Conservation (phyloP, 2,113 vertebrate genomes). For the Callorhinus ursinus region DNA sequence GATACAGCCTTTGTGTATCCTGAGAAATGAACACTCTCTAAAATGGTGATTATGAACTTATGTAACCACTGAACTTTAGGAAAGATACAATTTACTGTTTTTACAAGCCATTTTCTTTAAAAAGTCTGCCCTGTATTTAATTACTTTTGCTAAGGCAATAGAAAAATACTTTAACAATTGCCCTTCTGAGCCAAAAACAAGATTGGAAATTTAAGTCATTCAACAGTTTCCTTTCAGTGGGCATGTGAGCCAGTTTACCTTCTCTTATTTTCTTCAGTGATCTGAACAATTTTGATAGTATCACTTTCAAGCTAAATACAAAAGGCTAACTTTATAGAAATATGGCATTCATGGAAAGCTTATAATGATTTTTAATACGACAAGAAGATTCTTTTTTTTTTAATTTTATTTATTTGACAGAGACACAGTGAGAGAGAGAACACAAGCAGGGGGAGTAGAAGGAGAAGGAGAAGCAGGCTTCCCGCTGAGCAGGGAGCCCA, state of each 20-base stretch:
- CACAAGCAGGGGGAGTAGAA: no score
- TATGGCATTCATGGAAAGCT: not conserved
- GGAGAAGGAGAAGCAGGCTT: no score
- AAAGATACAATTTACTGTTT: not conserved
- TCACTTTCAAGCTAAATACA: not conserved
- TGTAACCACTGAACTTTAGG: not conserved
- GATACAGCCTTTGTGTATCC: not conserved
- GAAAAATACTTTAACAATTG: not conserved
- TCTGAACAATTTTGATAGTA: not conserved
- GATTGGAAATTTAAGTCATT: not conserved
- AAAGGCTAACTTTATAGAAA: not conserved
- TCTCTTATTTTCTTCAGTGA: slow-evolving; percentile 15
- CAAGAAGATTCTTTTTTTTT: not conserved
- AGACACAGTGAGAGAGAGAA: no score
- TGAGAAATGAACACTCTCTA: not conserved
- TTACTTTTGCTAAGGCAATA: not conserved
- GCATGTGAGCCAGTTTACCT: not conserved
- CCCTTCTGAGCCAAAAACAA: not conserved
- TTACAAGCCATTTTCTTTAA: not conserved
- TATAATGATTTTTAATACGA: not conserved
- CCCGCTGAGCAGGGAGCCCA: not conserved
- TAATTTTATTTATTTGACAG: no score
- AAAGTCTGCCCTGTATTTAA: not conserved
- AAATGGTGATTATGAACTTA: not conserved
- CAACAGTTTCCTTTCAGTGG: not conserved